A percentile compares a stretch with the other conserved stretches of the same genome.
Evolutionary conservation across 2,113 vertebrate genomes (phyloP).

Genomic region (Apodemus sylvaticus): DNA sequence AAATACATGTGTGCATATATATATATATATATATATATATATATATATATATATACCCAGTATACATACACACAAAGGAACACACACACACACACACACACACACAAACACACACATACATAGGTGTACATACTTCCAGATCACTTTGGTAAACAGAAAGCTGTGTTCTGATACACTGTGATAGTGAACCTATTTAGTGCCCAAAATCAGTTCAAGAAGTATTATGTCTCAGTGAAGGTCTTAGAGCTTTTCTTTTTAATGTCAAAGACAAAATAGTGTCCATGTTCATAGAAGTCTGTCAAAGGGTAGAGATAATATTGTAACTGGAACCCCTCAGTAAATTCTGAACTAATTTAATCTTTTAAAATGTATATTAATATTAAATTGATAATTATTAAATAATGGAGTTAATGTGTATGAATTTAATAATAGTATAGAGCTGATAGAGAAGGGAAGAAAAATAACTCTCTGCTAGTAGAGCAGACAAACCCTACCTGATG

Average conservation of each 20-base stretch:
- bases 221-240: not conserved
- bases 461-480: not conserved
- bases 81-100: no score
- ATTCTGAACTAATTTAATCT: not conserved
- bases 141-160: not conserved
- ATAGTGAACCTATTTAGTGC: not conserved
- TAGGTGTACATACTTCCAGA: not conserved
- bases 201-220: not conserved
- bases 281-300: not conserved
- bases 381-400: not conserved
- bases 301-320: not conserved
- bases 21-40: no score
- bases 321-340: not conserved
- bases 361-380: not conserved
- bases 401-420: not conserved
- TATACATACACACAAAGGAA: not conserved
- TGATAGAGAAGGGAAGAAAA: not conserved
- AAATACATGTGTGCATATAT: not conserved
- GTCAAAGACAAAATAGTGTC: not conserved
- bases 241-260: not conserved
- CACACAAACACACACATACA: no score
- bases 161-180: not conserved
- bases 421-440: not conserved
- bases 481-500: not conserved
- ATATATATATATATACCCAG: not conserved